Evolutionary conservation across 92 coral and sea anemone species (phyloP).

Genomic region (Bergia puertoricense): DNA sequence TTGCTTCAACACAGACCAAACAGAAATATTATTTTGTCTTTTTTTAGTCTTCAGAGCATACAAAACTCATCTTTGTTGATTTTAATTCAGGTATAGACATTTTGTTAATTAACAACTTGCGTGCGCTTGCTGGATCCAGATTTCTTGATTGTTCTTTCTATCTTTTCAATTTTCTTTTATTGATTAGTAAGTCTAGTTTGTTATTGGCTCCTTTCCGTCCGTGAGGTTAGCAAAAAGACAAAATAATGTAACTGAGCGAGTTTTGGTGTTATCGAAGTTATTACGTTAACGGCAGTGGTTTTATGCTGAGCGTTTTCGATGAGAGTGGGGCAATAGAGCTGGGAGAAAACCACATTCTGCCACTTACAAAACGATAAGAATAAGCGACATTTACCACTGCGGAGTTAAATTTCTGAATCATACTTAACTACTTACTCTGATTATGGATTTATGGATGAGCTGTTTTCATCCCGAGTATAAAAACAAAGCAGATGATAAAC

Average conservation of each 20-base stretch:
- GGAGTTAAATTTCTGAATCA: not conserved
- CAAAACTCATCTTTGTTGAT: not conserved
- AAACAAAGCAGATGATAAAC: not conserved
- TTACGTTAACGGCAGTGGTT: no score
- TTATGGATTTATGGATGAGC: not conserved
- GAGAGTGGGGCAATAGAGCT: not conserved
- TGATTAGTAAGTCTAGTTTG: not conserved
- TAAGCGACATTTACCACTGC: not conserved
- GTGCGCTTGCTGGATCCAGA: not conserved
- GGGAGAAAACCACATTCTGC: not conserved
- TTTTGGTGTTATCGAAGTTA: no score
- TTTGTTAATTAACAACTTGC: not conserved
- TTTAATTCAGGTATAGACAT: not conserved
- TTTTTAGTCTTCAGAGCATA: not conserved
- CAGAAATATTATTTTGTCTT: not conserved
- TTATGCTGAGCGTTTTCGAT: not conserved
- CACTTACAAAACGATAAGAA: not conserved
- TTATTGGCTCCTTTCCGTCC: not conserved
- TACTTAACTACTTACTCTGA: not conserved
- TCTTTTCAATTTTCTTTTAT: not conserved
- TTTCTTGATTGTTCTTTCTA: not conserved
- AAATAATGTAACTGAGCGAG: not conserved
- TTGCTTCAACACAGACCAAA: not conserved
- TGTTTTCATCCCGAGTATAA: no score
- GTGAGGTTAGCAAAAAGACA: not conserved